These are phyloP conservation scores for Dasyornis broadbenti DNA, from an alignment of 2,113 vertebrate genomes.

Conservation along the genomic window DNA sequence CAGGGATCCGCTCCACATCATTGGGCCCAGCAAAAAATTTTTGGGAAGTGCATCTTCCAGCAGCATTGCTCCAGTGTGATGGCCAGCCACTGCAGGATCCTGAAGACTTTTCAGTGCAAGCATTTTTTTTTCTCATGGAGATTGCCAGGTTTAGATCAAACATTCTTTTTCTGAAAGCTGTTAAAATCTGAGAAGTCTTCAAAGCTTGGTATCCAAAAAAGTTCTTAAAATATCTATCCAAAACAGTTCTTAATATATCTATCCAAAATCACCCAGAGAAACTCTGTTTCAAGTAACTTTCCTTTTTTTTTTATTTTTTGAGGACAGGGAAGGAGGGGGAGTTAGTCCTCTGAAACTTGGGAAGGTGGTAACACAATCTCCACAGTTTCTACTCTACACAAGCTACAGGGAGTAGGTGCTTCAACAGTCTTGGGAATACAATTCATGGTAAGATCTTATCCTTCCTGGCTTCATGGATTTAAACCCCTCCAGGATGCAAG, in stretches of 20 bases:
- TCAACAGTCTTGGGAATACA: background rate
- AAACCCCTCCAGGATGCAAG: background rate
- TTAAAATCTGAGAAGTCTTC: background rate
- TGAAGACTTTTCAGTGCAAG: background rate
- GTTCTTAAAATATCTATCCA: background rate
- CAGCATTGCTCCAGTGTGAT: background rate
- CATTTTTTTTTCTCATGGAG: background rate
- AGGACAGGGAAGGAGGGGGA: rapidly evolving
- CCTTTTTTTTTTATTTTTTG: background rate
- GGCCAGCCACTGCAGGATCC: background rate
- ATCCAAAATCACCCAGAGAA: background rate
- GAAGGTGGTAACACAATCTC: background rate
- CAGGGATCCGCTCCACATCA: rapidly evolving
- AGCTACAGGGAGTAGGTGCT: background rate
- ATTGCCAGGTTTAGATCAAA: background rate
- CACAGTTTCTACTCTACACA: background rate
- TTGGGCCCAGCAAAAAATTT: background rate
- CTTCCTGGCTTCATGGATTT: background rate
- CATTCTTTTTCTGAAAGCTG: background rate
- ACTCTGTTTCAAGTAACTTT: background rate
- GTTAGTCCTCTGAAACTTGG: background rate
- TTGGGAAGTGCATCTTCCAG: background rate
- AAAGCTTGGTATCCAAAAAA: background rate
- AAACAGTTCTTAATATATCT: background rate
- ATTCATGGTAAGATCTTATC: background rate